Conservation (phyloP, 2,113 vertebrate genomes). For the Amblyopsis rosae region DNA sequence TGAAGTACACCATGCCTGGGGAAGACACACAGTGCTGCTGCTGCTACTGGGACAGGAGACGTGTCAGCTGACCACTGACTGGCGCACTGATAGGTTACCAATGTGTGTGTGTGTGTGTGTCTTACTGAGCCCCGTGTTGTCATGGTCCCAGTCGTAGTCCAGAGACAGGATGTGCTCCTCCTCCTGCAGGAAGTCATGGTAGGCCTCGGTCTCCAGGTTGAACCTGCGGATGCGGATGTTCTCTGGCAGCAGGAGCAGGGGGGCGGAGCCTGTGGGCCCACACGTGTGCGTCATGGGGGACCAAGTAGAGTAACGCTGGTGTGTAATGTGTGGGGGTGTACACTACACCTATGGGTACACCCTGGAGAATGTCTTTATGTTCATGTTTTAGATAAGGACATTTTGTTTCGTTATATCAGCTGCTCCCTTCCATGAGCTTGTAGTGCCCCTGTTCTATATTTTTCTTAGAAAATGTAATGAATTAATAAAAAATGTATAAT, state of each 20-base stretch:
- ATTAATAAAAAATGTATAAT: no score
- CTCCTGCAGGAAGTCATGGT: slow-evolving; percentile 87
- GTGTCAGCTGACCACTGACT: background rate
- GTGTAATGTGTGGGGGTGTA: no score
- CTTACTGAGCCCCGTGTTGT: slow-evolving; percentile 85
- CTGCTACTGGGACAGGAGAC: background rate
- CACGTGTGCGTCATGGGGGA: no score
- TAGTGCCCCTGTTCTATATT: no score
- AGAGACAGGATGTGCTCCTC: slow-evolving; percentile 85
- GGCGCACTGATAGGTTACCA: background rate
- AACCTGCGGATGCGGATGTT: slow-evolving; percentile 88
- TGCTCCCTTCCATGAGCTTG: no score
- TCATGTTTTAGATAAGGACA: no score
- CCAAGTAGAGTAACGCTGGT: no score
- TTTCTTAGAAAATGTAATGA: no score
- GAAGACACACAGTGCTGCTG: slow-evolving; percentile 2
- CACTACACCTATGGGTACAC: no score
- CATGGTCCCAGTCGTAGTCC: slow-evolving; percentile 93
- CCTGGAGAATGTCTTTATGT: no score
- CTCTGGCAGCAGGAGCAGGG: slow-evolving; percentile 87
- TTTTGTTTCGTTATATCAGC: no score
- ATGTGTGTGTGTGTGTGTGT: slow-evolving; percentile 1
- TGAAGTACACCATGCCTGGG: slow-evolving; percentile 90
- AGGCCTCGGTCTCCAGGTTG: slow-evolving; percentile 84
- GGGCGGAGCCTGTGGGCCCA: slow-evolving; percentile 75